Conservation (phyloP, 2,113 vertebrate species). For the rabbit (Oryctolagus cuniculus) region DNA sequence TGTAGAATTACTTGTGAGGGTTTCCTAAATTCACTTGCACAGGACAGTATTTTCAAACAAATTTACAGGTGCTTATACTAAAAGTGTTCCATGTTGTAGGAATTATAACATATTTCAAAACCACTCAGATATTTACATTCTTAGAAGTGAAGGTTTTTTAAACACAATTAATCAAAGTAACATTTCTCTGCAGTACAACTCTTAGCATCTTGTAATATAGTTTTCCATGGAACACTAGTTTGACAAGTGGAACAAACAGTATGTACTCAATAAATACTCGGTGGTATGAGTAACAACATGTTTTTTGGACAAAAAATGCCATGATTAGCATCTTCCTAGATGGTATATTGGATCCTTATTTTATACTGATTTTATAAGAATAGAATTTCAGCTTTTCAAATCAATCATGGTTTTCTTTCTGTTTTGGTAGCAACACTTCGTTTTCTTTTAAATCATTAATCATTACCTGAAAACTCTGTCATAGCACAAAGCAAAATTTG, state of each 20-base stretch:
- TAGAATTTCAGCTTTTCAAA: constrained; percentile 42
- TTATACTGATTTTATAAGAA: constrained; percentile 51
- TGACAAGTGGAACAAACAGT: constrained; percentile 57
- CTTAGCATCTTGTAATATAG: not conserved
- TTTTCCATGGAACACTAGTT: constrained; percentile 40
- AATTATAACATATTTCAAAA: constrained; percentile 30
- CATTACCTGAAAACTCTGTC: not conserved
- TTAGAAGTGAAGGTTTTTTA: constrained; percentile 43
- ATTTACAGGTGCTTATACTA: not conserved
- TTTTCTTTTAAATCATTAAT: constrained; percentile 32
- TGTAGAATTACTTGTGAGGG: not conserved
- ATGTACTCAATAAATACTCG: constrained; percentile 22
- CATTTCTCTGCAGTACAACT: not conserved
- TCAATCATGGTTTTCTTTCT: constrained; percentile 35
- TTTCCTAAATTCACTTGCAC: not conserved
- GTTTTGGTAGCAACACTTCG: not conserved
- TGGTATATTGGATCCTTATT: constrained; percentile 55
- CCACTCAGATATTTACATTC: constrained; percentile 21
- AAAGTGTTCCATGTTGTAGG: not conserved
- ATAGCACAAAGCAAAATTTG: not conserved
- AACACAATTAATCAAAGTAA: constrained; percentile 1
- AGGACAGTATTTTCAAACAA: constrained; percentile 1
- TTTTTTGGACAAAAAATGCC: not conserved
- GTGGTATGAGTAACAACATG: constrained; percentile 31
- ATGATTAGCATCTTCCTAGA: constrained; percentile 41